Evolutionary conservation across 2,113 vertebrate genomes (phyloP), one percentile per base, ranked within the genome.

Genomic region (Seriola dumerili): DNA sequence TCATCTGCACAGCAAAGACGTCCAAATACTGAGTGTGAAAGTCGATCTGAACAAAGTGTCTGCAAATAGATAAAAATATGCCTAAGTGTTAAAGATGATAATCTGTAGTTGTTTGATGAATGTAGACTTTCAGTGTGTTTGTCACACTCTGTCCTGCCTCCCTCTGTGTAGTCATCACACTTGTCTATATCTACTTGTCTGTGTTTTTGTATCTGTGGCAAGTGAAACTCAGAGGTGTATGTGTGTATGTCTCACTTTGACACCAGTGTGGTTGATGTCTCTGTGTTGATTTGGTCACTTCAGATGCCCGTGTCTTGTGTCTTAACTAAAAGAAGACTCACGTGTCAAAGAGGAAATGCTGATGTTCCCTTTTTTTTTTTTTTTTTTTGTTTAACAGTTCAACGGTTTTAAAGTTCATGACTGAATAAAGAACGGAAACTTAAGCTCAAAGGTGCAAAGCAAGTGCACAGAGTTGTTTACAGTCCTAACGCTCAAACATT

Each of bases 261-360:
- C 8, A n/a, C 17, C 42, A 36, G 25, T 48, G 57, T 46, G 68
- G 34, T 46, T 25, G n/a, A 32, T 59, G 42, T 68, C 50, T 83
- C 14, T 74, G 67, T 72, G 83, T 81, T 75, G 76, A 76, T 83
- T 78, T 63, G 80, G 83, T 82, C 73, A 67, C 70, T 73, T 76
- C 76, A 77, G 72, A 80, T 76, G 46, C 69, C 63, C 5, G 63
- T 77, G 52, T 73, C 57, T 74, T 65, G 46, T 80, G 76, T 87
- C 74, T 77, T 50, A 46, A 58, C 78, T 88, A 46, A 86, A 78
- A 81, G 69, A 80, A 71, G 76, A 80, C 82, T 81, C 84, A 69
- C 81, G 75, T 91, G 82, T 81, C 63, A 81, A 87, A 91, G 86
- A 90, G 92, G 93, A 91, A 94, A 91, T 81, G 55, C 58, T 83